Percentiles rank a stretch among this genome's conserved stretches.
These are phyloP conservation scores for Gavia stellata DNA, from an alignment of 2,113 vertebrate species.

Conservation along the genomic window DNA sequence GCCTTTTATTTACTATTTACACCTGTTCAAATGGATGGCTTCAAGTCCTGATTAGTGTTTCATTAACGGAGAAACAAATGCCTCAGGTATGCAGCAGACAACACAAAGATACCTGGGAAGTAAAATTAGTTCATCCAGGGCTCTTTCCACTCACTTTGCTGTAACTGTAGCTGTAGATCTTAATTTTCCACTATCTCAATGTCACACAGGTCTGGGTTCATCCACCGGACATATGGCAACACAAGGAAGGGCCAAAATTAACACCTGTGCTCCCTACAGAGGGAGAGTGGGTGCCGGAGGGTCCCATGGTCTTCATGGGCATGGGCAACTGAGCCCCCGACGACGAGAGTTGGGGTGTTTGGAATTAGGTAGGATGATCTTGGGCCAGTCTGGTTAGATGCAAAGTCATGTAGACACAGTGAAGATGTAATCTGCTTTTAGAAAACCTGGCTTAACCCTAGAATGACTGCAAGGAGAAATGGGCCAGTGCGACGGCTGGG, in stretches of 20 bases:
- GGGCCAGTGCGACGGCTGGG: neutral
- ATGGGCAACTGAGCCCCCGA: fast-evolving
- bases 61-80: neutral
- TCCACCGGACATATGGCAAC: neutral
- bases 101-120: neutral
- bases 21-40: neutral
- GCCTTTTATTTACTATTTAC: neutral
- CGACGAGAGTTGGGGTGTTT: too few species aligned
- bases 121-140: neutral
- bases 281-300: fast-evolving
- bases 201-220: neutral
- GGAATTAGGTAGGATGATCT: neutral
- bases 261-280: neutral
- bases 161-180: neutral
- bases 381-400: neutral
- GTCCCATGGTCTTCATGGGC: neutral
- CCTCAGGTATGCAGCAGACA: neutral
- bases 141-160: neutral
- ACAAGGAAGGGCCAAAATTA: neutral
- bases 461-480: neutral
- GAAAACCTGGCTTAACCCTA: neutral
- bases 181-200: neutral
- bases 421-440: neutral
- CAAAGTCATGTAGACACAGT: neutral
- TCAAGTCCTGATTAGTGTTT: neutral